Conservation (phyloP, 2,113 vertebrate genomes). For the Menidia beryllina region DNA sequence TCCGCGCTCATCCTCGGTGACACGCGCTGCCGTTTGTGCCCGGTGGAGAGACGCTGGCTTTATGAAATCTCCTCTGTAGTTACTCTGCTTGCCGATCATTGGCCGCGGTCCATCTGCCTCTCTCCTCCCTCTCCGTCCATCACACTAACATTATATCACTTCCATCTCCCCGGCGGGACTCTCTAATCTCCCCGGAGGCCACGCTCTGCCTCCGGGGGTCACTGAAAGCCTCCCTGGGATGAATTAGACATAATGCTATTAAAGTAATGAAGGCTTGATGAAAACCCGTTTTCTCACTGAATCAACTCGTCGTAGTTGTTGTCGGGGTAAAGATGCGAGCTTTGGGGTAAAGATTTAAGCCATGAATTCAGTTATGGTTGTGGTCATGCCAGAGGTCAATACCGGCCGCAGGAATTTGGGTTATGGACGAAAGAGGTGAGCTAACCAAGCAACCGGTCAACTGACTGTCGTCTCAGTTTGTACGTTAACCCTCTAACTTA, state of each 20-base stretch:
- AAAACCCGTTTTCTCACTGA: conserved; percentile 17
- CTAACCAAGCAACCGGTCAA: too few relatives aligned
- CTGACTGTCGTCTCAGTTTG: too few relatives aligned
- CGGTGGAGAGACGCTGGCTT: conserved; percentile 27
- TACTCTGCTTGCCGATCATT: conserved; percentile 50
- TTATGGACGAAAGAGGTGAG: too few relatives aligned
- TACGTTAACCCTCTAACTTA: too few relatives aligned
- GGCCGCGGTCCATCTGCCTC: conserved; percentile 48
- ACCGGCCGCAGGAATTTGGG: too few relatives aligned
- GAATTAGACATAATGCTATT: conserved; percentile 12
- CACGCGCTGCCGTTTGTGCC: conserved; percentile 19
- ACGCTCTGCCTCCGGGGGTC: conserved; percentile 24
- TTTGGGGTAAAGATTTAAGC: too few relatives aligned
- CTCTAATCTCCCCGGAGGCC: conserved; percentile 36
- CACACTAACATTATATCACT: conserved; percentile 35
- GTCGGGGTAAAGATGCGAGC: too few relatives aligned
- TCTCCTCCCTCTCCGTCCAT: conserved; percentile 20
- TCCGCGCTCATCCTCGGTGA: conserved; percentile 40
- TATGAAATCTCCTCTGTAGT: conserved; percentile 43
- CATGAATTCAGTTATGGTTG: too few relatives aligned
- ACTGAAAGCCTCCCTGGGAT: not conserved
- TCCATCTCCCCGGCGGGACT: conserved; percentile 35
- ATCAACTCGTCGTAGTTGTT: not conserved
- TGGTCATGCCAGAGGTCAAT: too few relatives aligned
- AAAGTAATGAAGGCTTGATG: conserved; percentile 21